Evolutionary conservation across 2,113 vertebrate genomes (phyloP).

Genomic region (Albula goreensis): DNA sequence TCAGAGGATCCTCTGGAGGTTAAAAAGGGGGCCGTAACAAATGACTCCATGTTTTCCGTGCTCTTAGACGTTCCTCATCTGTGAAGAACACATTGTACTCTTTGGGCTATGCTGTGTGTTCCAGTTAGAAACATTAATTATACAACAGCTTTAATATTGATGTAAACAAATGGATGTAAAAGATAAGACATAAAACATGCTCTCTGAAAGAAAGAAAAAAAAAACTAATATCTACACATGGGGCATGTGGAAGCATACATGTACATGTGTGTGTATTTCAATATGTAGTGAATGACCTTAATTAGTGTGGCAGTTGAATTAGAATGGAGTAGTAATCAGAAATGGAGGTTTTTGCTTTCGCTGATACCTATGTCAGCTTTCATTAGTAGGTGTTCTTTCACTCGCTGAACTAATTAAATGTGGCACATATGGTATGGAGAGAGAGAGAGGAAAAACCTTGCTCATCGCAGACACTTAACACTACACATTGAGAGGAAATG

Average conservation of each 20-base stretch:
- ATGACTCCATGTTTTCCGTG: neutral
- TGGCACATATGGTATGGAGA: neutral
- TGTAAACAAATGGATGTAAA: neutral
- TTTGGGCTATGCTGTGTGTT: too few relatives aligned
- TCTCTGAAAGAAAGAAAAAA: neutral
- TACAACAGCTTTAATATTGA: neutral
- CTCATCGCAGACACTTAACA: neutral
- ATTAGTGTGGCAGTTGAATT: neutral
- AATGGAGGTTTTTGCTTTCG: neutral
- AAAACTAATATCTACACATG: neutral
- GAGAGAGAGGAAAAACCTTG: neutral
- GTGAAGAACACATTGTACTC: neutral
- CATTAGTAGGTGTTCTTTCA: neutral
- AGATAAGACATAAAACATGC: neutral
- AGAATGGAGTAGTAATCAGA: constrained; percentile 1
- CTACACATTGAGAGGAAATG: neutral
- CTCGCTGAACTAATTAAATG: constrained; percentile 5
- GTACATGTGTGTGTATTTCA: neutral
- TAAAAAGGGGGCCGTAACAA: neutral
- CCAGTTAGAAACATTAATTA: neutral
- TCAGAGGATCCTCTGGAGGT: constrained; percentile 13
- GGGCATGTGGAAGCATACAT: neutral
- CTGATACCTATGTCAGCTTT: neutral
- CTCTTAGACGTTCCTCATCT: neutral
- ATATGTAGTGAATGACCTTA: neutral